Evolutionary conservation across 2,888 invertebrate species (phyloP).

Genomic region (Tryphoninae sp.): DNA sequence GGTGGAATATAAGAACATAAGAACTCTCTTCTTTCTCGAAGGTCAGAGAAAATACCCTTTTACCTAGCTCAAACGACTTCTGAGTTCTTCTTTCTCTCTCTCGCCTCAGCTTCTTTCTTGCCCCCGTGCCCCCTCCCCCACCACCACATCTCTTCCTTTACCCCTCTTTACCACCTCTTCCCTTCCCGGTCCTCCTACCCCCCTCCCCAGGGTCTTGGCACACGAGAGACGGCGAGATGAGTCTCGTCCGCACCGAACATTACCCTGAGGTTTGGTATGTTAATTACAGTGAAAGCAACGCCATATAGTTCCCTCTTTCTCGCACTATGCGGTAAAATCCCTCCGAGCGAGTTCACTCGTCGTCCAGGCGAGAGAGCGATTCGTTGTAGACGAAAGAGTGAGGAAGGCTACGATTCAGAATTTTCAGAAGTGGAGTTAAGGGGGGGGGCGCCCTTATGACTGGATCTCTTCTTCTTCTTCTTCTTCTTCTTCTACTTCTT

Average conservation of each 20-base stretch:
- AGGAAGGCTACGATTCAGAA: conserved; percentile 48
- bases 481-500: conserved; percentile 61
- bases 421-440: conserved; percentile 39
- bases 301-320: conserved; percentile 61
- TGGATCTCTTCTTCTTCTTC: conserved; percentile 44
- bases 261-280: conserved; percentile 79
- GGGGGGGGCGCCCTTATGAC: conserved; percentile 26
- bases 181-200: background rate
- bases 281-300: conserved; percentile 80
- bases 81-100: conserved; percentile 15
- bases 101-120: conserved; percentile 6
- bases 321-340: conserved; percentile 23
- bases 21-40: conserved; percentile 13
- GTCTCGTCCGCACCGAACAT: conserved; percentile 68
- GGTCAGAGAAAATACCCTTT: conserved; percentile 43
- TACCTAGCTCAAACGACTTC: conserved; percentile 6
- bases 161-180: background rate
- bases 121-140: background rate
- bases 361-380: conserved; percentile 55
- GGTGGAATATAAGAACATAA: conserved; percentile 13
- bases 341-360: conserved; percentile 48
- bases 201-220: background rate
- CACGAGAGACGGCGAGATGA: conserved; percentile 51
- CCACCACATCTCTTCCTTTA: background rate
- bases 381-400: conserved; percentile 63